A percentile compares a stretch with the other conserved stretches of the same genome.
Evolutionary conservation across 2,113 vertebrate species (phyloP).

Genomic region (Lasiurus borealis): DNA sequence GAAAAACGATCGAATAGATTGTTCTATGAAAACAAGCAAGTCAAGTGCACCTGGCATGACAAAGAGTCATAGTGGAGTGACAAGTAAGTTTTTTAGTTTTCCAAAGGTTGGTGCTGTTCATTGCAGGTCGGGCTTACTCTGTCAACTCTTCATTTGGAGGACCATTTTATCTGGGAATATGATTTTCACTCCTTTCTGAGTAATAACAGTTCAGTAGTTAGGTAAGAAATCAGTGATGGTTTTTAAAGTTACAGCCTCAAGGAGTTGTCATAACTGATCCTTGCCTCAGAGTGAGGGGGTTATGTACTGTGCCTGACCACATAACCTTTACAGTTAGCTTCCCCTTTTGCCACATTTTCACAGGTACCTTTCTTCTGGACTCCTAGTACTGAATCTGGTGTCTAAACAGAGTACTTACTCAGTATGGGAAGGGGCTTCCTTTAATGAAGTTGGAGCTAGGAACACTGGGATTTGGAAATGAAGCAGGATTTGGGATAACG

Average conservation of each 20-base stretch:
- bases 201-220: slow-evolving; percentile 2
- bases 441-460: not conserved
- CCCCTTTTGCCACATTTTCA: not conserved
- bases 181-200: slow-evolving; percentile 53
- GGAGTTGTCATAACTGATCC: not conserved
- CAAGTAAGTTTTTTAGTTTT: slow-evolving; percentile 90
- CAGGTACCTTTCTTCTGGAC: not conserved
- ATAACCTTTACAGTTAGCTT: not conserved
- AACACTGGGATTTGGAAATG: slow-evolving; percentile 8
- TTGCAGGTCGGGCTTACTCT: not conserved
- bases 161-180: not conserved
- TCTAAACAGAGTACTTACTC: not conserved
- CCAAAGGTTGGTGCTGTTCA: not conserved
- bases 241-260: not conserved
- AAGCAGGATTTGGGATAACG: not conserved
- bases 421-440: not conserved
- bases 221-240: not conserved
- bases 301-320: not conserved
- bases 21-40: slow-evolving; percentile 89
- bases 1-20: slow-evolving; percentile 86
- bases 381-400: not conserved
- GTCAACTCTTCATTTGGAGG: not conserved
- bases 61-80: slow-evolving; percentile 92
- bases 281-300: not conserved
- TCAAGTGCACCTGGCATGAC: slow-evolving; percentile 84